Evolutionary conservation across 1,140 invertebrate genomes (phyloP), one percentile per base, ranked within the genome.

Genomic region (Hermetia illucens): DNA sequence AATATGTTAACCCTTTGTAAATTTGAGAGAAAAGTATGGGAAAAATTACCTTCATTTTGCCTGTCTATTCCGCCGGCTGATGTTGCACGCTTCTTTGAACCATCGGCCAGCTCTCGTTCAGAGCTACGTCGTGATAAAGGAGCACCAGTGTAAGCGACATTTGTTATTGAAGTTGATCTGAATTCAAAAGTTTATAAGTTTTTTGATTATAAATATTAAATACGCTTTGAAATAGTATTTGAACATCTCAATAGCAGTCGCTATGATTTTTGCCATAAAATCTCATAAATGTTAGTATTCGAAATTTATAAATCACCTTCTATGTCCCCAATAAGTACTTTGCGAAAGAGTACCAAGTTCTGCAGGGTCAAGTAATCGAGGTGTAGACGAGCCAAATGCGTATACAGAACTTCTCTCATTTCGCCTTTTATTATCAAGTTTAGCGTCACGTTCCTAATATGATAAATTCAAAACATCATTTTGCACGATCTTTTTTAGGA

Each of bases 361-460:
- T 25, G 77, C 74, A 19, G 82, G 82, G 52, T 89, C 85, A 47
- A 89, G 62, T 67, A 88, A 79, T 40, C 86, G 68, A 36, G 86
- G 84, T 33, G 84, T 88, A 38, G 84, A 89, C 50, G 84, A 89
- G 27, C 86, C 86, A 64, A 90, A 90, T 22, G 85, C 86, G 65
- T 89, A 90, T 36, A 43, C 52, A 44, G 66, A 73, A 61, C 71
- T 74, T 44, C 74, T 66, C 52, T 82, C 77, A 55, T 77, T 76
- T 50, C 70, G 71, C 48, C 67, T 70, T 55, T 76, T 79, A 22
- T 74, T 70, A 62, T 89, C 84, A 46, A 88, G 67, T 44, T 83
- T 72, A 31, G 82, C 80, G 50, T 87, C 83, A 42, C 84, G 70
- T 55, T 89, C 85, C 66, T 59, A 10, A n/a, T n/a, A 32, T 32